Evolutionary conservation across 2,113 vertebrate species (phyloP), one percentile per base, ranked within the genome.

Genomic region (Bucco capensis): DNA sequence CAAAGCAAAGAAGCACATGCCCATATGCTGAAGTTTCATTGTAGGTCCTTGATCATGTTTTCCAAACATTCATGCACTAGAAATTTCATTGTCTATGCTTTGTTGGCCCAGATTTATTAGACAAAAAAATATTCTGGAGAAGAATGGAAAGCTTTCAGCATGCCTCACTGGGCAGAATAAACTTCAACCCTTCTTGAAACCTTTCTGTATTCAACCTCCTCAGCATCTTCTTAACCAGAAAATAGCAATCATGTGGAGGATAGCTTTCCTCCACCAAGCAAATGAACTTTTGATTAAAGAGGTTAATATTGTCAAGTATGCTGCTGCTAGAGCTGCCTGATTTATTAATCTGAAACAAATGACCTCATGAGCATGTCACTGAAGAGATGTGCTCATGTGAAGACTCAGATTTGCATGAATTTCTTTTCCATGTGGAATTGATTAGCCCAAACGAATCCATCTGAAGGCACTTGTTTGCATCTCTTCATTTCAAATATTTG

Each of bases 311-410:
- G 50, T 78, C 75, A 72, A 91, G 30, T 72, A 37, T 85, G 40
- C 37, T 85, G 77, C 86, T 91, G 54, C 28, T 91, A 80, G 19
- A 83, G 37, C 54, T 47, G 37, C 35, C 35, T 95, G 82, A 95
- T 95, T 83, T 92, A 90, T 92, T 93, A 90, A 75, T 75, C 42
- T 91, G 86, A 92, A 94, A 90, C 62, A 92, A 94, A 90, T 89
- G 78, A 94, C 88, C 83, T 89, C 67, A 82, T 65, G 54, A 95
- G 47, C 37, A 51, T 87, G 67, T 79, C 72, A 80, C 58, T 64
- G 74, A 92, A 78, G 58, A 88, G 47, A 70, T 67, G 37, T 35
- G 22, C 60, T 94, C 78, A n/a, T 64, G 33, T n/a, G 23, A 82
- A 89, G 21, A 21, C 49, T 73, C 51, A 64, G 51, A 92, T 88